Evolutionary conservation across 1,140 invertebrate species (phyloP), one percentile per base, ranked within the genome.

Genomic region (Lamellibrachia luymesi): DNA sequence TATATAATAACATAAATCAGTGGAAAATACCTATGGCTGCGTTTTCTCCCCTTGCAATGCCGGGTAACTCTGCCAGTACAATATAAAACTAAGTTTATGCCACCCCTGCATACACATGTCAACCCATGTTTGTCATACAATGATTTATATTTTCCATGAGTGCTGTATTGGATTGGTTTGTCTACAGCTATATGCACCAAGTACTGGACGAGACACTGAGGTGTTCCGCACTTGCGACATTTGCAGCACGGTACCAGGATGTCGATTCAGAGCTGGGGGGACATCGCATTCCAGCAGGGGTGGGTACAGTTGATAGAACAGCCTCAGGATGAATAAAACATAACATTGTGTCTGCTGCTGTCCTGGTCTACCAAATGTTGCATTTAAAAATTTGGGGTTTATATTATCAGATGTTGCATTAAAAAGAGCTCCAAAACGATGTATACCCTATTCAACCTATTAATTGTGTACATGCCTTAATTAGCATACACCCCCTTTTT

Each of bases 191-290:
- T 94, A 80, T 95, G 4, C 92, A 94, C n/a, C 95, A 95, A 93
- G 95, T 96, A 10, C 93, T 96, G 8, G 94, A 96, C 94, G 96
- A 96, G 92, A 95, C 95, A 5, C 49, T 96, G 50, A 93, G 96
- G 22, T 95, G 95, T 94, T 94, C 95, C 89, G 95, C 94, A 8
- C 92, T 96, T n/a, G 95, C 94, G 51, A 27, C 92, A 64, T 92
- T 17, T 92, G 92, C 92, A 10, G 92, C 92, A 50, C 92, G 92
- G 8, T 50, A 17, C 27, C 8, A 92, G 51, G 50, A 92, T 64
- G 92, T 56, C 17, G 92, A 52, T 25, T 51, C 50, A 0, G 92
- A 92, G 51, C 92, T 92, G 27, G 92, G 92, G 4, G 92, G 92
- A 92, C 92, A 92, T 2, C 49, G 52, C 49, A 52, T 92, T 10